Evolutionary conservation across 2,888 invertebrate species (phyloP).

Genomic region (Ectropis crepuscularia): DNA sequence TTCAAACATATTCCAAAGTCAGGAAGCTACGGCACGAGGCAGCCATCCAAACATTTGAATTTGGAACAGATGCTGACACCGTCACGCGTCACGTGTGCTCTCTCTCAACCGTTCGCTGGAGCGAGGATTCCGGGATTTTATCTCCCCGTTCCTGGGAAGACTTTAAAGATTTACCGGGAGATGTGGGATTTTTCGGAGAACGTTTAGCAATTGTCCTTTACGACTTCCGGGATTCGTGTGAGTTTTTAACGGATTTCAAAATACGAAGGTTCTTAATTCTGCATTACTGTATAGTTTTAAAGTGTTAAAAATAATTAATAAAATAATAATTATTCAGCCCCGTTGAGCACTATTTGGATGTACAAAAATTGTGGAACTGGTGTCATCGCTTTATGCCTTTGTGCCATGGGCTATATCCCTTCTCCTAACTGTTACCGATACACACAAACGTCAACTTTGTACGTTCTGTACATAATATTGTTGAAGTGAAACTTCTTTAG

Average conservation of each 20-base stretch:
- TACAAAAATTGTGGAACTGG: too few relatives aligned
- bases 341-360: too few relatives aligned
- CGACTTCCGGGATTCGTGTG: slow-evolving; percentile 21
- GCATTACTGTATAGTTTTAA: too few relatives aligned
- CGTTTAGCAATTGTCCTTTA: slow-evolving; percentile 27
- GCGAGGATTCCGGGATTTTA: slow-evolving; percentile 43
- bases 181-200: slow-evolving; percentile 27
- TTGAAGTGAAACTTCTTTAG: too few relatives aligned
- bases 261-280: too few relatives aligned
- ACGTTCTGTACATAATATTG: too few relatives aligned
- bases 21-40: slow-evolving; percentile 22
- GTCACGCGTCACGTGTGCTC: slow-evolving; percentile 36
- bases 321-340: too few relatives aligned
- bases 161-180: slow-evolving; percentile 35
- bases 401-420: too few relatives aligned
- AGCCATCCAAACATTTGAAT: slow-evolving; percentile 30
- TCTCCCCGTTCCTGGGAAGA: slow-evolving; percentile 35
- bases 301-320: too few relatives aligned
- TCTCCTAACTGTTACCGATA: too few relatives aligned
- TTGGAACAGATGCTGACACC: slow-evolving; percentile 22
- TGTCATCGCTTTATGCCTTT: too few relatives aligned
- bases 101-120: slow-evolving; percentile 40
- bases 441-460: too few relatives aligned
- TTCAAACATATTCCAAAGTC: slow-evolving; percentile 3
- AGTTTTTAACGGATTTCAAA: not conserved